These are phyloP conservation scores for Morbakka virulenta DNA, from an alignment of 30 jellyfish, hydroid and myxozoan species.

Conservation along the genomic window DNA sequence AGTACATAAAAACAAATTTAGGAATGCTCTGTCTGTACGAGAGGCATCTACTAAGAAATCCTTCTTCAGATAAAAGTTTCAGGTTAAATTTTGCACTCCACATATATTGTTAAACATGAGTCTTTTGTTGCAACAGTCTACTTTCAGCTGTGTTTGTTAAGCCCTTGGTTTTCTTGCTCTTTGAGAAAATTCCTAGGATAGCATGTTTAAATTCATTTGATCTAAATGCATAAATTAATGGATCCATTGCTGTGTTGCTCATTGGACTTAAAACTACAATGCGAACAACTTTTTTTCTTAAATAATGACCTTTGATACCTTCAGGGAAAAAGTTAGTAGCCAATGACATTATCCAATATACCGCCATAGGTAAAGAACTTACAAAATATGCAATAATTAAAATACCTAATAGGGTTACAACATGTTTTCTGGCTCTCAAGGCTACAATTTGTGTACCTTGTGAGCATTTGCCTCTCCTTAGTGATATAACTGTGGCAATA, in stretches of 20 bases:
- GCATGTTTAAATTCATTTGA: constrained; percentile 40
- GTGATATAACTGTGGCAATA: constrained; percentile 20
- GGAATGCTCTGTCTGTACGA: too few relatives aligned
- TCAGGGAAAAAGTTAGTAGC: constrained; percentile 46
- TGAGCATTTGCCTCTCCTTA: constrained; percentile 35
- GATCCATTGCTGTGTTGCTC: constrained; percentile 61
- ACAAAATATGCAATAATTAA: constrained; percentile 52
- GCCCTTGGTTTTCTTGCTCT: too few relatives aligned
- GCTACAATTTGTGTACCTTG: not conserved
- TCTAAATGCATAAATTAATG: constrained; percentile 54
- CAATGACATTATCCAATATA: constrained; percentile 68
- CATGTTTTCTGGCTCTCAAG: constrained; percentile 24
- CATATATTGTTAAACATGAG: too few relatives aligned
- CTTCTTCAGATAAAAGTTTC: too few relatives aligned
- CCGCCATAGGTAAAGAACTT: constrained; percentile 57
- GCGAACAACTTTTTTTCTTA: constrained; percentile 40
- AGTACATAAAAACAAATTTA: too few relatives aligned
- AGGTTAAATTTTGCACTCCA: too few relatives aligned
- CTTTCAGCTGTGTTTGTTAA: too few relatives aligned
- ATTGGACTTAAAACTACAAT: constrained; percentile 47
- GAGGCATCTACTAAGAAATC: too few relatives aligned
- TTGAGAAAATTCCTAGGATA: not conserved
- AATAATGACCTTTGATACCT: constrained; percentile 59
- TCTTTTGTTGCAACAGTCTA: too few relatives aligned
- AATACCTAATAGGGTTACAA: constrained; percentile 42